Evolutionary conservation across 2,888 invertebrate species (phyloP), one percentile per base, ranked within the genome.

Genomic region (Agrotis ipsilon): DNA sequence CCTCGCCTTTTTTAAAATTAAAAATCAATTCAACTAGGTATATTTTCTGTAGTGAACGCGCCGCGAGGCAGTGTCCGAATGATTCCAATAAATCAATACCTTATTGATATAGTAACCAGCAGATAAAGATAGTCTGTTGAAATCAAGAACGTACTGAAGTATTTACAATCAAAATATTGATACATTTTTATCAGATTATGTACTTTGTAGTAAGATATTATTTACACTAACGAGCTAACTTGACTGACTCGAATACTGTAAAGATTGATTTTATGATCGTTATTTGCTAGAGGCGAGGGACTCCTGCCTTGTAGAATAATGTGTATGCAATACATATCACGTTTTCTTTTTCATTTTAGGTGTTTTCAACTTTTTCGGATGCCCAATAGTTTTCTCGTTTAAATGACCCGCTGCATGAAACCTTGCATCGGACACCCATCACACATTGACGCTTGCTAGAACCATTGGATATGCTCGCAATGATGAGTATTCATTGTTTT

Each of bases 331-430:
- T 94, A 92, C 93, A 95, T 95, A 95, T 95, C 95, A 95, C 94
- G 84, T 93, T 94, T 95, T 94, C 93, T 94, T 94, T 94, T 94
- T 95, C 94, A 94, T 96, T 96, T 96, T 96, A 96, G 96, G 96
- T 96, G 96, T 96, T 92, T 96, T 96, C 96, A 96, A 94, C 94
- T 96, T 96, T 96, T 96, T 96, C 92, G 96, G 96, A 90, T 96
- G 96, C 94, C 96, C 96, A 92, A 96, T 96, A 92, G 96, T 93
- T 93, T 96, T 96, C 96, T 96, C 96, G 89, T 96, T 96, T 94
- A 96, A 96, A 96, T 96, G 96, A 96, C 92, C 89, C 90, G 89
- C 88, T 92, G 92, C 95, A 95, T 95, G 95, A 91, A 84, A 85
- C 87, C 87, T 91, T 90, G 88, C 92, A 86, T 85, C 89, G 94